Evolutionary conservation across 1,140 invertebrate species (phyloP).

Genomic region (Ips nitidus): DNA sequence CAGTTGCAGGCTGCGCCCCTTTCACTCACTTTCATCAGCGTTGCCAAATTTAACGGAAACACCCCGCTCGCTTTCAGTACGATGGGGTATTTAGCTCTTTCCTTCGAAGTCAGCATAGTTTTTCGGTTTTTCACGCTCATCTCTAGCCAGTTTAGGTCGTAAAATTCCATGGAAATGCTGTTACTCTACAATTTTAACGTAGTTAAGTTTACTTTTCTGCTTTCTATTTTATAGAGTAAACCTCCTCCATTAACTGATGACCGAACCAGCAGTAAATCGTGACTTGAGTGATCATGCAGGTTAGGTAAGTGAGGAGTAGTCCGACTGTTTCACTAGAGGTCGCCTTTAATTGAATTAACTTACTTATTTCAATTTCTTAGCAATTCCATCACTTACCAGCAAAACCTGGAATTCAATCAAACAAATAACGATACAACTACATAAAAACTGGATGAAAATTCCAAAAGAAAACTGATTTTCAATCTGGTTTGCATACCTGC

Average conservation of each 20-base stretch:
- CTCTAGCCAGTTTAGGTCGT: conserved; percentile 37
- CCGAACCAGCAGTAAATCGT: conserved; percentile 43
- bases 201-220: conserved; percentile 6
- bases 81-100: not conserved
- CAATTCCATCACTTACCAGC: too few relatives aligned
- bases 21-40: too few relatives aligned
- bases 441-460: too few relatives aligned
- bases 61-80: too few relatives aligned
- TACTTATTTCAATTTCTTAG: too few relatives aligned
- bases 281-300: conserved; percentile 39
- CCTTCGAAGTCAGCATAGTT: conserved; percentile 41
- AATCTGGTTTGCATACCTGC: too few relatives aligned
- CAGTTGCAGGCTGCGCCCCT: too few relatives aligned
- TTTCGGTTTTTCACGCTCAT: conserved; percentile 33
- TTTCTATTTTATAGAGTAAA: not conserved
- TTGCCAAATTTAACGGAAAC: too few relatives aligned
- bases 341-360: too few relatives aligned
- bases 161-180: conserved; percentile 36
- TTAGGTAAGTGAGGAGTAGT: conserved; percentile 34
- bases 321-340: conserved; percentile 27
- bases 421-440: too few relatives aligned
- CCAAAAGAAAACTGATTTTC: too few relatives aligned
- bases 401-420: too few relatives aligned
- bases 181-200: conserved; percentile 36
- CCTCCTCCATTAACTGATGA: conserved; percentile 36